Conservation (phyloP, 2,113 vertebrate genomes). For the Tyto alba region DNA sequence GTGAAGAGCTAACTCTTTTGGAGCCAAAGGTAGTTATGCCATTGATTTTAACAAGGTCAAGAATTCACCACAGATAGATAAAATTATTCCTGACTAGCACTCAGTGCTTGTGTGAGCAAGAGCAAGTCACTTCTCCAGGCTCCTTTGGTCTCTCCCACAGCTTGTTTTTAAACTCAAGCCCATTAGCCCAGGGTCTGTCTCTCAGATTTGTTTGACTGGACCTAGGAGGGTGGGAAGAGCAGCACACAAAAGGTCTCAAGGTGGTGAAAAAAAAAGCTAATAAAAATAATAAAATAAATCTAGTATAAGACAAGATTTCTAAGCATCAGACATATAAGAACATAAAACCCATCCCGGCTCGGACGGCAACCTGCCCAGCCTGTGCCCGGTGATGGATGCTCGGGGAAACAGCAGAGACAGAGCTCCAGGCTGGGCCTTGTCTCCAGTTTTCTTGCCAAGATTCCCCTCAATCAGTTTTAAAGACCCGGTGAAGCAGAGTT, state of each 20-base stretch:
- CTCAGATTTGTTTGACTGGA: neutral
- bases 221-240: neutral
- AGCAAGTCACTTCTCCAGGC: neutral
- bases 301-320: neutral
- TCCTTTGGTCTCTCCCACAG: neutral
- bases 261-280: neutral
- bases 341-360: neutral
- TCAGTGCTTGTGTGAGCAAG: neutral
- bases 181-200: neutral
- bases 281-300: neutral
- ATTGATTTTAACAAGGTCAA: slow-evolving; percentile 47
- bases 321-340: fast-evolving
- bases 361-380: neutral
- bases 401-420: neutral
- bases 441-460: neutral
- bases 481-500: neutral
- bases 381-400: neutral
- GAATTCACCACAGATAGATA: slow-evolving; percentile 9
- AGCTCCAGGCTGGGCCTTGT: neutral
- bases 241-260: neutral
- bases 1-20: slow-evolving; percentile 6
- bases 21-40: neutral
- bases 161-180: neutral
- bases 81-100: neutral
- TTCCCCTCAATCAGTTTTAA: neutral